Base-by-base conservation (phyloP, 2,797 vertebrate species). In the Eulemur albifrons region DNA sequence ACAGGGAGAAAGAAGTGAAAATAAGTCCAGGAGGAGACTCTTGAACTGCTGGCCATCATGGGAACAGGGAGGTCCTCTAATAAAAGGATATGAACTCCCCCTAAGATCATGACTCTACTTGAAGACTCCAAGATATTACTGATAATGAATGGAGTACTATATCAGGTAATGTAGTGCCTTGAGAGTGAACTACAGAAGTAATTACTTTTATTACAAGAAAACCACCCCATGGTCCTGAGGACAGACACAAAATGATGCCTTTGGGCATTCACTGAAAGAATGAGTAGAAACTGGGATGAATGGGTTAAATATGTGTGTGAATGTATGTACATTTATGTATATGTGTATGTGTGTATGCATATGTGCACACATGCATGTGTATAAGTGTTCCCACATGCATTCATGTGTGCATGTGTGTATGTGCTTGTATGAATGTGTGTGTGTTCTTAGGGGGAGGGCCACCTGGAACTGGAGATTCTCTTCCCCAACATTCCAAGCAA, bases 341-440 rank as follows among this genome's bases (percentile, higher is more conserved):
- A 40, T 70, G 21, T 43, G 14, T 38, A 20, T 57, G 8, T 3
- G 0, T 85, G 27, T 90, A 43, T 20, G 14, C 35, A 27, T 32
- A 2, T 38, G 38, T 21, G 3, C 12, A 12, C 57, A 5, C 27
- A 0, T 7, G 3, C 20, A 12, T n/a, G 7, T 20, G 4, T 75
- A 14, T 0, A 2, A 17, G 50, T 38, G 50, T 27, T 23, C 20
- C 23, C 54, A 10, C 48, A 25, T 94, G 70, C 20, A 54, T 18
- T 23, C 15, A 23, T 93, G 23, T 52, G 25, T 48, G 2, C 27
- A 1, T 20, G 14, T n/a, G 7, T 48, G 4, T 76, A 32, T 76
- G 21, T 23, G 2, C 57, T 8, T 70, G 9, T 30, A 17, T 40
- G 14, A 15, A 10, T 72, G 11, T 48, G n/a, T n/a, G n/a, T 80